Evolutionary conservation across 2,888 invertebrate species (phyloP), one percentile per base, ranked within the genome.

Genomic region (Listrodromus nycthemerus): DNA sequence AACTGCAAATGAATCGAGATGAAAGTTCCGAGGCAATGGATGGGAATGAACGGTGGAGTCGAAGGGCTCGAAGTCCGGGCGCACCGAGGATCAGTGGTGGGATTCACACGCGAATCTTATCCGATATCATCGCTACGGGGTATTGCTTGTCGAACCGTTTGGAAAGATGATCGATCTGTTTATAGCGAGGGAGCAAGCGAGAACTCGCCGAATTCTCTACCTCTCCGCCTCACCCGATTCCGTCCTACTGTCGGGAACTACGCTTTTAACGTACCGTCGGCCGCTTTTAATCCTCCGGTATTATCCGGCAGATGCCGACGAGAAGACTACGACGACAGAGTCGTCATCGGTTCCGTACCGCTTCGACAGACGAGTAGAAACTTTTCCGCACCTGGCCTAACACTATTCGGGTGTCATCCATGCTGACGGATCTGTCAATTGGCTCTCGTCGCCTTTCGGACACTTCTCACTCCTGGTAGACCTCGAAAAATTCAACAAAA

Each of bases 121-220:
- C 83, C 75, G 87, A 89, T 88, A 89, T 89, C 85, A 88, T 90
- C 89, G 86, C 79, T 67, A 61, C 58, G 80, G 85, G 86, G 86
- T 85, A 45, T 80, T 83, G 85, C 85, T 87, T 86, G 87, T 83
- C 85, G 87, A 91, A 88, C 92, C 91, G 92, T 92, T 93, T 92
- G 93, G 41, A 92, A 93, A 93, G 91, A 92, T 92, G 93, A 93
- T 93, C 93, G 93, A 93, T 93, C 92, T 92, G 93, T 92, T 92
- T 92, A 91, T 89, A 89, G 87, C 81, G 85, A 82, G 81, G 82
- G 86, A 86, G 87, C 80, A 66, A 66, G 67, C 58, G 63, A 75
- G 80, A 77, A 78, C 77, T 67, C 58, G 87, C 83, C 73, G 67
- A 61, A 24, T 33, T 70, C 41, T 74, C 65, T 71, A 58, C 67